phyloP scores from a whole-genome alignment of 2,113 vertebrate species.

The Candoia aspera region DNA sequence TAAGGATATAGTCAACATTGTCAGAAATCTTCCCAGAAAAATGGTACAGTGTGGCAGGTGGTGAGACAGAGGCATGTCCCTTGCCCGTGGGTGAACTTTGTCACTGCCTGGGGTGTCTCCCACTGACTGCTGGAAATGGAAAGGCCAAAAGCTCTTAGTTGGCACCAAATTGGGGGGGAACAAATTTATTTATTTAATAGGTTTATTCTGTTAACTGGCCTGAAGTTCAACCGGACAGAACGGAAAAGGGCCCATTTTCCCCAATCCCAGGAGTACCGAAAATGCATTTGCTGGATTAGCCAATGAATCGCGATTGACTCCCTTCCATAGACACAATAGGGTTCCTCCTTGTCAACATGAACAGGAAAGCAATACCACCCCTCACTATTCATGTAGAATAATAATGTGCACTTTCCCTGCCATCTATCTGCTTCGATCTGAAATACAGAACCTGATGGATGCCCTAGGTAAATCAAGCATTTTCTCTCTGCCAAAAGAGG shows the following conservation, averaged over 20 bases:
- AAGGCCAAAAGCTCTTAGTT: not conserved
- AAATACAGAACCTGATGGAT: constrained; percentile 72
- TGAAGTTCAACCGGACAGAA: constrained; percentile 5
- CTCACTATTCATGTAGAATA: not conserved
- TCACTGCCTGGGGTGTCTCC: not conserved
- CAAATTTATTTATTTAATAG: constrained; percentile 78
- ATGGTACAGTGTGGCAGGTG: not conserved
- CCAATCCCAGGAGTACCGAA: constrained; percentile 46
- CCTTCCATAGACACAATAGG: constrained; percentile 26
- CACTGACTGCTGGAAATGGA: not conserved
- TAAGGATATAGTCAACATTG: not conserved
- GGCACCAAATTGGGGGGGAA: constrained; percentile 66
- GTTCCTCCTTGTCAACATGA: constrained; percentile 50
- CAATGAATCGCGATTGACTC: constrained; percentile 48
- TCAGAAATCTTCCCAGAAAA: not conserved
- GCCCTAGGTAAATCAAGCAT: constrained; percentile 77
- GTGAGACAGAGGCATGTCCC: not conserved
- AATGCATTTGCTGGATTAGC: constrained; percentile 37
- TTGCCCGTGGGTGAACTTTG: not conserved
- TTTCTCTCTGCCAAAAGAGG: constrained; percentile 72
- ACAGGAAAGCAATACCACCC: constrained; percentile 63
- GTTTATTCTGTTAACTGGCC: constrained; percentile 75
- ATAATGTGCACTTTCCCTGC: constrained; percentile 70
- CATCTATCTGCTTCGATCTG: constrained; percentile 78
- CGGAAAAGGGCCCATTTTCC: not conserved